phyloP scores from a whole-genome alignment of 1,140 invertebrate species.

The Pseudomyrmex concolor region DNA sequence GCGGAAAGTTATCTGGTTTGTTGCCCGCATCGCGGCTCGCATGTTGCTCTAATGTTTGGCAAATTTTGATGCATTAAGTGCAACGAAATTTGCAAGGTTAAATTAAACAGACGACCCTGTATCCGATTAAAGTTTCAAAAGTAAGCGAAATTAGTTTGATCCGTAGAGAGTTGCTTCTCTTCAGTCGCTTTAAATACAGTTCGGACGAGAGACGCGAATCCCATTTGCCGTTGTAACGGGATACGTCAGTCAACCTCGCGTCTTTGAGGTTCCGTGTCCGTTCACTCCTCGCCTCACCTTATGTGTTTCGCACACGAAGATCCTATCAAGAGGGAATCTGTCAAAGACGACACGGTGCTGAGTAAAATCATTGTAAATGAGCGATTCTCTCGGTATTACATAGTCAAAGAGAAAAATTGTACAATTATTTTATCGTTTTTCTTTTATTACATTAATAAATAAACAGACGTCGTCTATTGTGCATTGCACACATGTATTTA shows the following conservation, averaged over 20 bases:
- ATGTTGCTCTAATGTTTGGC: slow-evolving; percentile 25
- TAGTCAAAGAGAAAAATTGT: background rate
- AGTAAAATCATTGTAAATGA: background rate
- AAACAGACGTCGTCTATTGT: too few relatives aligned
- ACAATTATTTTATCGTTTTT: background rate
- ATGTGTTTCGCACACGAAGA: slow-evolving; percentile 33
- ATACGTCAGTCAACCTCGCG: slow-evolving; percentile 39
- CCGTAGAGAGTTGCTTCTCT: background rate
- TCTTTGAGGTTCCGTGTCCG: slow-evolving; percentile 45
- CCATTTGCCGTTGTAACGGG: slow-evolving; percentile 53
- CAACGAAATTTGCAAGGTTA: background rate
- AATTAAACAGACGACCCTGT: slow-evolving; percentile 28
- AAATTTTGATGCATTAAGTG: slow-evolving; percentile 22
- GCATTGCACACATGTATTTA: too few relatives aligned
- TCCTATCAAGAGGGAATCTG: slow-evolving; percentile 12
- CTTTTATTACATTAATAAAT: background rate
- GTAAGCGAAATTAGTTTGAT: slow-evolving; percentile 46
- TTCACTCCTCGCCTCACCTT: slow-evolving; percentile 33
- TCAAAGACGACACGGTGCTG: background rate
- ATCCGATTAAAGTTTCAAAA: slow-evolving; percentile 54
- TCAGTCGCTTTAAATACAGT: slow-evolving; percentile 10
- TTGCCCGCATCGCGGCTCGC: background rate
- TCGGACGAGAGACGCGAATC: slow-evolving; percentile 48
- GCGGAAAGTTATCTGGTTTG: slow-evolving; percentile 21
- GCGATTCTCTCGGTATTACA: background rate